Evolutionary conservation across 2,797 vertebrate genomes (phyloP), one percentile per base, ranked within the genome.

Genomic region (Pelochelys cantorii): DNA sequence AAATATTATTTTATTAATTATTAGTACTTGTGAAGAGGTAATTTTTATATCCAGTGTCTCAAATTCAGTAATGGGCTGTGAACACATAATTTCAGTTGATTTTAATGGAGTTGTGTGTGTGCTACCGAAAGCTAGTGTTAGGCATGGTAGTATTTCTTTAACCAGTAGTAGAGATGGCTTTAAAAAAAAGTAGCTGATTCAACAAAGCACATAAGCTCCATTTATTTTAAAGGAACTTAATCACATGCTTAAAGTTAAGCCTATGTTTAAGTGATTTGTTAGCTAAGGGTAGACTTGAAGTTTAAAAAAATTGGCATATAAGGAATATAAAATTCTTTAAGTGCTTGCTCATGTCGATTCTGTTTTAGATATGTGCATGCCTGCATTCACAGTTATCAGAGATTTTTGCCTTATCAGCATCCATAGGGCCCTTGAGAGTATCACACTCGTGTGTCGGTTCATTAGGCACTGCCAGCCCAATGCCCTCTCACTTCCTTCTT

Each of bases 251-350:
- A 2, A 57, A 78, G 10, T 11, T 0, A 48, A 55, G 75, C 80
- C 25, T 1, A 1, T 11, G 85, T 84, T 84, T 71, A 31, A 4
- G 42, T 79, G 60, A n/a, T 74, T 78, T 86, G 87, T 34, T 54
- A 31, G 10, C 5, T 0, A 4, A 78, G 91, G 3, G 6, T 48
- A 62, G 11, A 8, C 55, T 57, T 90, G 94, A 75, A 29, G 34
- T 0, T 77, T 52, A 52, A 52, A 29, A 14, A 29, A 52, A 52
- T 27, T 77, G 48, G 12, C 29, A 4, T 20, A 0, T 2, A 11
- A 2, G 3, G 27, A 71, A 17, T 53, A 59, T 2, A 5, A 71
- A 86, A 13, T 0, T 0, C 20, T 55, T 56, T 0, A 27, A 62
- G 60, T 62, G 60, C 60, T 62, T 62, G 60, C 60, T 62, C 13